Conservation (phyloP, 2,888 invertebrate species). For the Polylopha cassiicola region DNA sequence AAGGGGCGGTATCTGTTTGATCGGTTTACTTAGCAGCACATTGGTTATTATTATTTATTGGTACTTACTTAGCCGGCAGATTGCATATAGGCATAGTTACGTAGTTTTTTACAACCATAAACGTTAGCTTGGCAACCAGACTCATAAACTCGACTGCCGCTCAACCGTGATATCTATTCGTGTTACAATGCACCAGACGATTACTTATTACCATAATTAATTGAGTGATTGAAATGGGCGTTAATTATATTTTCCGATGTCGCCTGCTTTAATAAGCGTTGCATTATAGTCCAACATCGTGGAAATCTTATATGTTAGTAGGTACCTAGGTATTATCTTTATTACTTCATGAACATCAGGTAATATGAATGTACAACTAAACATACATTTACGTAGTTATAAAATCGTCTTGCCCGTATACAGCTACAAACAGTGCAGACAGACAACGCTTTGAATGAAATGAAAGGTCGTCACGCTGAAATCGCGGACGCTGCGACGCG, state of each 20-base stretch:
- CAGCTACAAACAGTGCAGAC: conserved; percentile 10
- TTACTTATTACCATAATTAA: conserved; percentile 35
- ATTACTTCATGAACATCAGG: conserved; percentile 3
- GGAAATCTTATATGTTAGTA: too few species aligned
- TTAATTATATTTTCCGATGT: too few species aligned
- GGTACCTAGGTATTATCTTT: too few species aligned
- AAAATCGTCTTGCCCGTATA: conserved; percentile 1
- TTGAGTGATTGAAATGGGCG: conserved; percentile 36
- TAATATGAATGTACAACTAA: background rate
- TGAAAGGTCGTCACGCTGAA: conserved; percentile 40
- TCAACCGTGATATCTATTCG: conserved; percentile 45
- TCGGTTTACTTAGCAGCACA: too few species aligned
- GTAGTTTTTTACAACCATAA: conserved; percentile 7
- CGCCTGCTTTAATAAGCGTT: too few species aligned
- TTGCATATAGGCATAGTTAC: conserved; percentile 4
- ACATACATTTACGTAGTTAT: background rate
- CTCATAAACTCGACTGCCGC: conserved; percentile 29
- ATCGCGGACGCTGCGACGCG: conserved; percentile 38
- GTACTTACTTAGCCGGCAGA: conserved; percentile 11
- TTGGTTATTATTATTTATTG: too few species aligned
- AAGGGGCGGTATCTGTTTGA: too few species aligned
- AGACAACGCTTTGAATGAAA: conserved; percentile 25
- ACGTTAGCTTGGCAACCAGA: conserved; percentile 4
- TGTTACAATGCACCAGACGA: conserved; percentile 34
- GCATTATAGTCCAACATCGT: too few species aligned